Evolutionary conservation across 2,797 vertebrate genomes (phyloP), one percentile per base, ranked within the genome.

Genomic region (Poliocrania exsul): DNA sequence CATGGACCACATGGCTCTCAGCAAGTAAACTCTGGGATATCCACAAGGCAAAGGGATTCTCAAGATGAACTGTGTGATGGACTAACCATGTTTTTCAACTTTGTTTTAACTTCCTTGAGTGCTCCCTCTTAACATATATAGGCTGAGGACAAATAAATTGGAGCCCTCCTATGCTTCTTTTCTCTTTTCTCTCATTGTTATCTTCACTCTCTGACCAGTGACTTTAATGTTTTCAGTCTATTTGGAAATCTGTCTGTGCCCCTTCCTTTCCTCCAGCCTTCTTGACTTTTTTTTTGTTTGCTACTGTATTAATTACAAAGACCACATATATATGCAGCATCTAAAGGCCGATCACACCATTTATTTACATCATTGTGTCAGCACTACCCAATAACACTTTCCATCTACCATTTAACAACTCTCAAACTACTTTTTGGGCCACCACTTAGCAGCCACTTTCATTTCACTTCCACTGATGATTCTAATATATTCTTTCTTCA

Each of bases 1-100:
- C 0, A 0, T 28, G 18, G 12, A 50, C 16, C 50, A 17, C 3
- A 0, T 2, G 5, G 16, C 4, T 26, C 5, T 38, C 70, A 78
- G 20, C 24, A 64, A 46, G 81, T 70, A 87, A 81, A 35, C 23
- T 54, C 61, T 60, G 57, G 46, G 38, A 65, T 80, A 51, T 46
- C 33, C 51, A n/a, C 20, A 28, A 25, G 58, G 44, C 8, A 26
- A 35, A 53, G 56, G 47, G 67, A 66, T 87, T 82, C 58, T 81
- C 50, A 54, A 51, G 40, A 40, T 66, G 29, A 81, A 42, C 51
- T 85, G 18, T 13, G 12, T 57, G 74, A 78, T 57, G 46, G 65
- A 19, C 73, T 75, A 73, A n/a, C 31, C 33, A 17, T 65, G 37
- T 7, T 80, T 86, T 77, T 67, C 57, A 58, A 37, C 60, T 84